Evolutionary conservation across 2,113 vertebrate species (phyloP).

Genomic region (Notothenia rossii): DNA sequence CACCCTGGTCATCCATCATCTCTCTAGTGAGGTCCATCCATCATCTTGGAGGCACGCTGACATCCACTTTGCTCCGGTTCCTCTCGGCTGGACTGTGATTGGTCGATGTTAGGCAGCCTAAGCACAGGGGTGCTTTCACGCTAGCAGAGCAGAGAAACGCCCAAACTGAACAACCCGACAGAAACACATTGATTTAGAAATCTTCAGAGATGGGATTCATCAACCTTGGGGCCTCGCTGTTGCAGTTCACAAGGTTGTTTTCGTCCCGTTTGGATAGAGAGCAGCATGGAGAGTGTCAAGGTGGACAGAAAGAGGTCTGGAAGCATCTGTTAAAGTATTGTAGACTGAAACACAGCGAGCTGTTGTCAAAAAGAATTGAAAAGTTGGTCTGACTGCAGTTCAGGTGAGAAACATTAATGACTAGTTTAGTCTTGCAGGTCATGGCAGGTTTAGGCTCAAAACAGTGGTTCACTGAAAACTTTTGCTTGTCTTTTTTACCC

Average conservation of each 20-base stretch:
- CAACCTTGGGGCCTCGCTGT: conserved; percentile 23
- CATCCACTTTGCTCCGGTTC: conserved; percentile 76
- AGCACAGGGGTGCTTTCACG: conserved; percentile 58
- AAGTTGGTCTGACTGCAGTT: not conserved
- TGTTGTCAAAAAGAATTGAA: conserved; percentile 7
- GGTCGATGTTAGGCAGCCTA: conserved; percentile 36
- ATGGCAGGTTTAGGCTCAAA: not conserved
- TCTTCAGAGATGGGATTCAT: conserved; percentile 57
- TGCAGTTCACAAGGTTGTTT: conserved; percentile 15
- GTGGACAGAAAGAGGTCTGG: conserved; percentile 11
- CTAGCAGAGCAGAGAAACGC: conserved; percentile 53
- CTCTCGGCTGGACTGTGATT: conserved; percentile 76
- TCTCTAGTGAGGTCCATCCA: conserved; percentile 78
- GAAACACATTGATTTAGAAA: conserved; percentile 66
- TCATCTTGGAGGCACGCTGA: conserved; percentile 72
- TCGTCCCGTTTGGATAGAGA: not conserved
- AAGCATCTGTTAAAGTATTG: not conserved
- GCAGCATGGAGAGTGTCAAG: not conserved
- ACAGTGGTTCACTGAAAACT: no score
- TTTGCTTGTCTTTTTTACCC: not conserved
- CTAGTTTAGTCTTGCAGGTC: not conserved
- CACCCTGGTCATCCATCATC: conserved; percentile 78
- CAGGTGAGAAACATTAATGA: not conserved
- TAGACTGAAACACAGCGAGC: not conserved
- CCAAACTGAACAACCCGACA: conserved; percentile 58